Evolutionary conservation across 2,888 invertebrate species (phyloP).

Genomic region (Cephus sareptanus): DNA sequence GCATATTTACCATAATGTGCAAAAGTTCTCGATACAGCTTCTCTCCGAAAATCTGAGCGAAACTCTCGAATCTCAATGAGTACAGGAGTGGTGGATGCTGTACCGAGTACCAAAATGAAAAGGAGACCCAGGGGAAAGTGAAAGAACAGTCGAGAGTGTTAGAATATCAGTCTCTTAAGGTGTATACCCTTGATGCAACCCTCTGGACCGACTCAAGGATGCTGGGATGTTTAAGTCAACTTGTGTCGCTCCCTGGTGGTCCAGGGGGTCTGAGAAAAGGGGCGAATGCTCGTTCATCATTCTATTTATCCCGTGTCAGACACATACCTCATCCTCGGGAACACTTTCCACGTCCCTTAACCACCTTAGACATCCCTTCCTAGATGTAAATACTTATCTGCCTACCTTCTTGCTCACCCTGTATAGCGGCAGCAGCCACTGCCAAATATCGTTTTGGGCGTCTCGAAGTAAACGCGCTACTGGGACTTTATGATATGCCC

Average conservation of each 20-base stretch:
- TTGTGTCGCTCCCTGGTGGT: constrained; percentile 21
- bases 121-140: constrained; percentile 6
- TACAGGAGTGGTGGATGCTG: too few species aligned
- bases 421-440: background rate
- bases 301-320: constrained; percentile 35
- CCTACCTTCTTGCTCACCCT: background rate
- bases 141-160: background rate
- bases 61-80: too few species aligned
- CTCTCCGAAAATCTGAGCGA: too few species aligned
- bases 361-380: too few species aligned
- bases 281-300: constrained; percentile 37
- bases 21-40: too few species aligned
- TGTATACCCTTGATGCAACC: too few species aligned
- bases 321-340: constrained; percentile 15
- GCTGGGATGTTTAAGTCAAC: constrained; percentile 20
- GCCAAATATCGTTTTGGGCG: background rate
- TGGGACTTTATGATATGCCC: background rate
- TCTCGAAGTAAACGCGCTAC: background rate
- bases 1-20: too few species aligned
- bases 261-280: constrained; percentile 12
- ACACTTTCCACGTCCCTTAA: background rate
- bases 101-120: background rate
- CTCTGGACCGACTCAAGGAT: constrained; percentile 11
- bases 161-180: too few species aligned
- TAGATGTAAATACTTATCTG: too few species aligned